These are phyloP conservation scores for Brachystomella parvula DNA, from an alignment of 1,140 invertebrate species.

Conservation along the genomic window DNA sequence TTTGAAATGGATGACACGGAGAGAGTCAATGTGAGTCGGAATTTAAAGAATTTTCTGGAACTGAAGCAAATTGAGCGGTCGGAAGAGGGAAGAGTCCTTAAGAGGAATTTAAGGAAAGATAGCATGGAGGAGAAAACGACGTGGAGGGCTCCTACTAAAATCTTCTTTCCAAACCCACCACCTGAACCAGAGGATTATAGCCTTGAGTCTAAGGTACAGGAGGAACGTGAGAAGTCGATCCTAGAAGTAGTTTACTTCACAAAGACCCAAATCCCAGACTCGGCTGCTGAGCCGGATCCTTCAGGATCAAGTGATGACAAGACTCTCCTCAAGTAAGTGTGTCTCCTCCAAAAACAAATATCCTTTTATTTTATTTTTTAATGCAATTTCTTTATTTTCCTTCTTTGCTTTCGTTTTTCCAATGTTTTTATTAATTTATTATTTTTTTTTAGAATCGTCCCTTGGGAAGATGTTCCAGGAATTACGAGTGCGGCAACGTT, in stretches of 20 bases:
- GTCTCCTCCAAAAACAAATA: not conserved
- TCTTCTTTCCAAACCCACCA: conserved; percentile 47
- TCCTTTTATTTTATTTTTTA: conserved; percentile 4
- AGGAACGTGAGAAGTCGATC: conserved; percentile 70
- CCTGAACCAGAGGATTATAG: conserved; percentile 59
- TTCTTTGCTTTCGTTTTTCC: not conserved
- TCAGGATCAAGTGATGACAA: not conserved
- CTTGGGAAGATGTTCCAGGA: conserved; percentile 12
- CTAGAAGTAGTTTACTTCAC: conserved; percentile 79
- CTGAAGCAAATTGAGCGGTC: conserved; percentile 82
- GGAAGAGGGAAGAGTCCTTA: conserved; percentile 62
- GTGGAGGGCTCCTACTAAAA: conserved; percentile 60
- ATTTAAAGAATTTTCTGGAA: conserved; percentile 62
- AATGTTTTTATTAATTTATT: not conserved
- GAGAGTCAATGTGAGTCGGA: conserved; percentile 82
- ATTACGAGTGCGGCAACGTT: conserved; percentile 1
- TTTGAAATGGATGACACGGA: conserved; percentile 92
- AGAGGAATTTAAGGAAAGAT: not conserved
- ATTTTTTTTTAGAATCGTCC: not conserved
- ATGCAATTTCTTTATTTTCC: not conserved
- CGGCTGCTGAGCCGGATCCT: conserved; percentile 68
- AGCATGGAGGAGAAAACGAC: conserved; percentile 57
- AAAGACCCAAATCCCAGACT: conserved; percentile 66
- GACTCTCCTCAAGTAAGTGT: conserved; percentile 4
- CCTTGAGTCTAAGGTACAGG: conserved; percentile 75